Base-by-base conservation (phyloP, 2,888 invertebrate species). In the Rapana venosa region DNA sequence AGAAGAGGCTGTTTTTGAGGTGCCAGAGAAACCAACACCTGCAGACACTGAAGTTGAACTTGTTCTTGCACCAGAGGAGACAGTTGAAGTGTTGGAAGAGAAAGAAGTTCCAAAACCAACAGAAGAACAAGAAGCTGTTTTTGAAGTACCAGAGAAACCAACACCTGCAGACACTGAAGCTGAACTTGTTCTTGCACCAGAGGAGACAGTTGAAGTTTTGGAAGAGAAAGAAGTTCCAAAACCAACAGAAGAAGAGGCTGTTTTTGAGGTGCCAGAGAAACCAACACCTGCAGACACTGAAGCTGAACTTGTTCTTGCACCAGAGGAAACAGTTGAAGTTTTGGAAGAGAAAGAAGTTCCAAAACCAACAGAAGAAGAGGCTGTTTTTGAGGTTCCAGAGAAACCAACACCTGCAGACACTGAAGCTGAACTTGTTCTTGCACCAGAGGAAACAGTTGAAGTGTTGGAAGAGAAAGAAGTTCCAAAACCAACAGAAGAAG, bases 341-440 rank as follows among this genome's bases (percentile, higher is more conserved):
- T 13, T 97, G 88, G 97, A 97, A 95, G 96, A 97, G 84, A 97
- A 97, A 92, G 97, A 97, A 94, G 94, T 74, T 74, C 79, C 17
- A 8, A 32, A 81, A 87, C n/a, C 35, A 81, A 32, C 17, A 81
- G 35, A 81, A 81, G 77, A 77, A 30, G 77, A 77, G 22, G 77
- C 22, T 77, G 74, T 58, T 56, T 84, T 90, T 79, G 88, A 74
- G 36, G 85, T 90, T n/a, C 32, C 4, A 22, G 74, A 90, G 77
- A 85, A 86, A 26, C 79, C 88, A 32, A 70, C 30, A 81, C 81
- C 81, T 15, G 70, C 81, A 56, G 88, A 88, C 15, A 32, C 97
- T 92, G 97, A 97, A 94, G 94, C 84, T 66, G 88, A 66, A 74
- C 11, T 87, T 13, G 58, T 30, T 35, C n/a, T 86, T 70, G 88